Evolutionary conservation across 1,140 invertebrate genomes (phyloP), one percentile per base, ranked within the genome.

Genomic region (Lepidurus packardi): DNA sequence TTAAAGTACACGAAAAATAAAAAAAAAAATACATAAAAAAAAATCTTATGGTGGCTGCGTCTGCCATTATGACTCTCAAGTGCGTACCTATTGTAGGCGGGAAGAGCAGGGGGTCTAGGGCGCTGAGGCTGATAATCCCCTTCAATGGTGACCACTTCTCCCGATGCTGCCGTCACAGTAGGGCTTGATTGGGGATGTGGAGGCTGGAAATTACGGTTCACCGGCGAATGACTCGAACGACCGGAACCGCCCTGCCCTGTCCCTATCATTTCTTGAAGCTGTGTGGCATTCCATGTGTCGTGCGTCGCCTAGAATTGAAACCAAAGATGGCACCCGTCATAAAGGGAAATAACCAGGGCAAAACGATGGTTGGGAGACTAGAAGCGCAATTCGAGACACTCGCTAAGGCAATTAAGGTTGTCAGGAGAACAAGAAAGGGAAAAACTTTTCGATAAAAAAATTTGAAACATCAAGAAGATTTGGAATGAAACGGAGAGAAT

Each of bases 61-160:
- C 34, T 43, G 1, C 4, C 34, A 75, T 42, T 11, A 75, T 42
- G 53, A 78, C 78, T 80, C 24, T 78, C 77, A 43, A 81, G 76
- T 42, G 80, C 79, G 25, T 77, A 73, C 41, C 76, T 53, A 73
- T 78, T 76, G 25, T 78, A 77, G 78, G 73, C 73, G 5, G n/a
- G 44, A 41, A 73, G 21, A 75, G 43, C 42, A 21, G 44, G 45
- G 42, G 73, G 82, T 77, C 81, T 78, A 79, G 81, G 75, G 21
- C 73, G 83, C 80, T 79, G 81, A 16, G 81, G 81, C 79, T 77
- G 73, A 74, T 84, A 82, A 82, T 91, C 92, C 82, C 92, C 91
- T 86, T 93, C 92, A 77, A 93, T 91, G 41, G 93, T 85, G 78
- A 91, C 86, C 45, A 89, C 86, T 82, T 89, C 88, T n/a, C 84